phyloP scores from a whole-genome alignment of 2,797 vertebrate species.

The Lagorchestes hirsutus region DNA sequence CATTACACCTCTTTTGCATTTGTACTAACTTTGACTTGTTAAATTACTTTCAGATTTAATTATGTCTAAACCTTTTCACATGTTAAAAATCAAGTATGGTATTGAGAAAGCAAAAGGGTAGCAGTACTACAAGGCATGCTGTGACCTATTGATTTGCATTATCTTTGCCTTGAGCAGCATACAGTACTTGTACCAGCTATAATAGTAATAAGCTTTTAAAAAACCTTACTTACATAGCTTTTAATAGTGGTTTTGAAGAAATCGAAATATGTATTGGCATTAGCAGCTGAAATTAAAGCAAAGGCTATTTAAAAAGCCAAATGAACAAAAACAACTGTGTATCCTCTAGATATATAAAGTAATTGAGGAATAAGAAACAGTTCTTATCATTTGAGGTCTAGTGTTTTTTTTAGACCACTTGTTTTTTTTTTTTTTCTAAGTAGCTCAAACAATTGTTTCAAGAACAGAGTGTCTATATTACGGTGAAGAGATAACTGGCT shows the following conservation, averaged over 20 bases:
- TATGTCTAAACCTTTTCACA: slow-evolving; percentile 40
- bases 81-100: not conserved
- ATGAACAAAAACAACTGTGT: not conserved
- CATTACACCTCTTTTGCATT: slow-evolving; percentile 16
- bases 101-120: slow-evolving; percentile 3
- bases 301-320: not conserved
- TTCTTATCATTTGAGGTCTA: not conserved
- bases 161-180: not conserved
- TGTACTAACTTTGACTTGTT: slow-evolving; percentile 18
- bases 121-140: not conserved
- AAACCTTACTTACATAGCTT: not conserved
- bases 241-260: slow-evolving; percentile 24
- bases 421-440: not conserved
- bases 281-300: not conserved
- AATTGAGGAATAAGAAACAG: not conserved
- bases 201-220: slow-evolving; percentile 2
- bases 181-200: not conserved
- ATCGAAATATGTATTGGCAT: not conserved
- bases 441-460: not conserved
- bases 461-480: not conserved
- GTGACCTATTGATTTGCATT: slow-evolving; percentile 5
- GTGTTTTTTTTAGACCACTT: not conserved
- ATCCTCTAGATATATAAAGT: not conserved
- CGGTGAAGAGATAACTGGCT: not conserved
- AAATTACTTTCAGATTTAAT: slow-evolving; percentile 11